phyloP scores from a whole-genome alignment of 2,888 invertebrate genomes.

The Autographa gamma region DNA sequence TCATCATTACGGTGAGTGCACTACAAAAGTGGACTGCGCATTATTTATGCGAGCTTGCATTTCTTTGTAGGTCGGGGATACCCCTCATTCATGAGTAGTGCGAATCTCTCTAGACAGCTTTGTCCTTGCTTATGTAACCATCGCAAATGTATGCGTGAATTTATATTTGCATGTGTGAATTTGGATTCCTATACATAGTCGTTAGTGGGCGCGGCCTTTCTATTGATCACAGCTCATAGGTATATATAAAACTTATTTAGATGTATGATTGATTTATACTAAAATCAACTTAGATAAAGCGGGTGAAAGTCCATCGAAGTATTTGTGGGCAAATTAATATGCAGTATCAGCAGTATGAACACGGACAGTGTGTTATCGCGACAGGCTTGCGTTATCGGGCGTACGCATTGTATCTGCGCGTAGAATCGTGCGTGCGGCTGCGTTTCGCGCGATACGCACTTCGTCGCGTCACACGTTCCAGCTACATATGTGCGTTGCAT shows the following conservation, averaged over 20 bases:
- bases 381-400: slow-evolving; percentile 76
- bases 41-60: slow-evolving; percentile 73
- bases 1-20: slow-evolving; percentile 81
- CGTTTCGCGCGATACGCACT: slow-evolving; percentile 82
- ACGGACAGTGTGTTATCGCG: slow-evolving; percentile 76
- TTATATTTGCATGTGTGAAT: slow-evolving; percentile 45
- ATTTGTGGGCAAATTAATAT: slow-evolving; percentile 72
- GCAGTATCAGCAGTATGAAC: slow-evolving; percentile 72
- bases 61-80: slow-evolving; percentile 85
- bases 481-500: slow-evolving; percentile 69
- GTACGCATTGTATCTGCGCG: slow-evolving; percentile 77
- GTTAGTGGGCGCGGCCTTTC: background rate
- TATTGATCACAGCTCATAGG: background rate
- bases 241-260: background rate
- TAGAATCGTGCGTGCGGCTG: slow-evolving; percentile 79
- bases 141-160: slow-evolving; percentile 30
- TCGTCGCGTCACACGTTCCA: slow-evolving; percentile 73
- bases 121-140: slow-evolving; percentile 59
- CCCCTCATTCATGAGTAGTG: slow-evolving; percentile 75
- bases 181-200: background rate
- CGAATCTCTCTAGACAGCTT: slow-evolving; percentile 74
- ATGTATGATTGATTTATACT: slow-evolving; percentile 31
- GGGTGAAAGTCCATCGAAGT: slow-evolving; percentile 62
- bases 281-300: slow-evolving; percentile 45
- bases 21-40: slow-evolving; percentile 79